Conservation (phyloP, 2,113 vertebrate genomes). For the Scophthalmus maximus region DNA sequence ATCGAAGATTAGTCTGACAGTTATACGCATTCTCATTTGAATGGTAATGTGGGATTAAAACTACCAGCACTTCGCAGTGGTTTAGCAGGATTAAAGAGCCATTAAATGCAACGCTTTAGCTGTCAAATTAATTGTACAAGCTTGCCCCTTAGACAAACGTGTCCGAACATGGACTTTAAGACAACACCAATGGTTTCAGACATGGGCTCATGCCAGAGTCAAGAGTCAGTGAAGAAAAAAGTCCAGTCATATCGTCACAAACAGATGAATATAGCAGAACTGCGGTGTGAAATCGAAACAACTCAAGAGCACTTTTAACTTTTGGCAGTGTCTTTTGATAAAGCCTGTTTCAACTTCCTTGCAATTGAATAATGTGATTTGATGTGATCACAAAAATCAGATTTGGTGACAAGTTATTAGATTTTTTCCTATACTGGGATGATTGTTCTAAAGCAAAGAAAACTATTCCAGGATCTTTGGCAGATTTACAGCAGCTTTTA, state of each 20-base stretch:
- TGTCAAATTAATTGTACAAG: conserved; percentile 60
- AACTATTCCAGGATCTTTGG: conserved; percentile 23
- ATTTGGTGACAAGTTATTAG: background rate
- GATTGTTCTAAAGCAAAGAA: conserved; percentile 20
- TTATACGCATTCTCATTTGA: conserved; percentile 60
- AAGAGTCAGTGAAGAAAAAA: background rate
- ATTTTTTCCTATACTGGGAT: conserved; percentile 13
- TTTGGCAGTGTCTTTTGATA: conserved; percentile 6
- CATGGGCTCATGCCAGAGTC: background rate
- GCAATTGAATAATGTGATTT: background rate
- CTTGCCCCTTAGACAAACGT: conserved; percentile 58
- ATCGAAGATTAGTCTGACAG: conserved; percentile 53
- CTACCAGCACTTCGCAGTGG: conserved; percentile 37
- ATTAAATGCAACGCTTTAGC: conserved; percentile 62
- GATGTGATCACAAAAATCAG: conserved; percentile 36
- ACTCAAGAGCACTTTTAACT: background rate
- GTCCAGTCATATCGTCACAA: background rate
- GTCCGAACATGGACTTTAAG: conserved; percentile 35
- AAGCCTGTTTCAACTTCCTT: conserved; percentile 11
- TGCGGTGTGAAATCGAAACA: background rate
- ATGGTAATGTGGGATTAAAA: conserved; percentile 72
- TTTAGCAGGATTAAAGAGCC: conserved; percentile 66
- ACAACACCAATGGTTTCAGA: conserved; percentile 43
- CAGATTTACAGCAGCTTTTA: conserved; percentile 24
- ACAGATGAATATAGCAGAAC: background rate